These are phyloP conservation scores for Neodontobutis hainanensis DNA, from an alignment of 2,113 vertebrate species.

Conservation along the genomic window DNA sequence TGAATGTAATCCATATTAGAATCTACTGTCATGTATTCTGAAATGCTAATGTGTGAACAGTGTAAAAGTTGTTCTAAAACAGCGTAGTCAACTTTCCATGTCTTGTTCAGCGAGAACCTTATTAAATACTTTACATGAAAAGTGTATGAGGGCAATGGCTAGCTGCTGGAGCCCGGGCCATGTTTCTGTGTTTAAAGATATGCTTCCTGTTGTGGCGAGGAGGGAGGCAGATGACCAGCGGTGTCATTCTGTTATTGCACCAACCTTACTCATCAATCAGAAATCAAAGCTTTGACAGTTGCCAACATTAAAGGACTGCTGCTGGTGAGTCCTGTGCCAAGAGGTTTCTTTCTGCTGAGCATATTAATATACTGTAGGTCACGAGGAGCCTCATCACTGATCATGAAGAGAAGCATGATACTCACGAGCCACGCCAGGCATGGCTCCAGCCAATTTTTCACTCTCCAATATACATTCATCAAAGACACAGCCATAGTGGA, in stretches of 20 bases:
- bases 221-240: slow-evolving; percentile 41
- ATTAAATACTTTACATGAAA: background rate
- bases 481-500: slow-evolving; percentile 28
- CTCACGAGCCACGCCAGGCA: slow-evolving; percentile 42
- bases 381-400: slow-evolving; percentile 52
- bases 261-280: slow-evolving; percentile 70
- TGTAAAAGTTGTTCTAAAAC: too few relatives aligned
- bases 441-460: slow-evolving; percentile 39
- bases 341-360: slow-evolving; percentile 65
- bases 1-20: too few relatives aligned
- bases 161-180: slow-evolving; percentile 9
- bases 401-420: slow-evolving; percentile 45
- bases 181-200: slow-evolving; percentile 16
- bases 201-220: slow-evolving; percentile 49
- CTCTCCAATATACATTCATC: slow-evolving; percentile 47
- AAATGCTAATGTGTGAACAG: too few relatives aligned
- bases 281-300: slow-evolving; percentile 70
- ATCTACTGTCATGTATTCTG: too few relatives aligned
- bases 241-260: slow-evolving; percentile 57
- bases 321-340: slow-evolving; percentile 57
- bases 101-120: background rate
- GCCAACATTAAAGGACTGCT: slow-evolving; percentile 66
- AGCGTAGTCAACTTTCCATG: too few relatives aligned
- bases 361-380: slow-evolving; percentile 63
- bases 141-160: background rate